Evolutionary conservation across 2,797 vertebrate genomes (phyloP), one percentile per base, ranked within the genome.

Genomic region (Periparus ater): DNA sequence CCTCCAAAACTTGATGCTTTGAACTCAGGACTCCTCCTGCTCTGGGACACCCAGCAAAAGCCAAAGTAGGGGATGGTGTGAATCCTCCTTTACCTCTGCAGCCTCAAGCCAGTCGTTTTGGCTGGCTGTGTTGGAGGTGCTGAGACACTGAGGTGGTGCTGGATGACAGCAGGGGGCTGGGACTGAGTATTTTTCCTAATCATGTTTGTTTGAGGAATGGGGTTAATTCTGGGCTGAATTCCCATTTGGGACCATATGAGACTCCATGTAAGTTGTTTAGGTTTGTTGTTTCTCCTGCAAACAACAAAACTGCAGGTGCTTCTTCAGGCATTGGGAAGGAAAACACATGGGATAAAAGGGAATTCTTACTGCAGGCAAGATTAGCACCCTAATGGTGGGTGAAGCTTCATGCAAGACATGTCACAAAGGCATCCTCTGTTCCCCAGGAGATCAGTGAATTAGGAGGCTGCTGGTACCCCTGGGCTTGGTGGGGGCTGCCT

Each of bases 11-110:
- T 34, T 32, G 27, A 13, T 75, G 17, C 29, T 68, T 36, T 55
- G 57, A 89, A 17, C 11, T 75, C 45, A 51, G 36, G 27, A 19
- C 12, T 71, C 3, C 4, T 88, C 4, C 26, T 30, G 26, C 22
- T 54, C 36, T 77, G 57, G 34, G 23, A 48, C 26, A 55, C 4
- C 6, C 2, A 4, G 15, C 2, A 50, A 88, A 79, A 66, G 44
- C 19, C 72, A 65, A 34, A 30, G 26, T n/a, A 55, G 20, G 7
- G 48, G 51, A 47, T 0, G 1, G 2, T 51, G 12, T 0, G 0
- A 40, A 27, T 19, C 2, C 5, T 74, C 9, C 17, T 58, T 38
- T 30, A 10, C 9, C 0, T 0, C 18, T 29, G 61, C 36, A 32
- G 7, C 19, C 21, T 66, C 45, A 68, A 25, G 13, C 3, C 0